These are phyloP conservation scores for Lottia gigantea DNA, from an alignment of 2,888 invertebrate species.

Conservation along the genomic window DNA sequence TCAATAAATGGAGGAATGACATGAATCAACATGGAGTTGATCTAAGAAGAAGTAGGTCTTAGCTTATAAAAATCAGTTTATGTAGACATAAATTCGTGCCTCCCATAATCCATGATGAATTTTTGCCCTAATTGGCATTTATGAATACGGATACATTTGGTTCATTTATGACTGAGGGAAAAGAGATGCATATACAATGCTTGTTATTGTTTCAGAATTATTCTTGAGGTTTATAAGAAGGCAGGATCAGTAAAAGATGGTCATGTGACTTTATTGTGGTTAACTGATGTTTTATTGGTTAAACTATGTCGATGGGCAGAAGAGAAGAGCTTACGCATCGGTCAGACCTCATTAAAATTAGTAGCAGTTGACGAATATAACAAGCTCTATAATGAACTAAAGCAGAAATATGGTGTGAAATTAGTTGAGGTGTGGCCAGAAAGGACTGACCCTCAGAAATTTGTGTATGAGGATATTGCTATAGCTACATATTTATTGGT, in stretches of 20 bases:
- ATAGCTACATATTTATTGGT: slow-evolving; percentile 73
- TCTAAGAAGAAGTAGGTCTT: too few species aligned
- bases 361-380: slow-evolving; percentile 79
- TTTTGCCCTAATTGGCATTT: too few species aligned
- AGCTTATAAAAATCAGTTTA: too few species aligned
- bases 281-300: slow-evolving; percentile 48
- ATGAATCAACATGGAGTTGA: too few species aligned
- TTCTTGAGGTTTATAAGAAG: neutral
- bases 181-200: too few species aligned
- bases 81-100: too few species aligned
- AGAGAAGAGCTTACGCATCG: slow-evolving; percentile 50
- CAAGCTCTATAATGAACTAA: slow-evolving; percentile 78
- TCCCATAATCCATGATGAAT: too few species aligned
- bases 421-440: slow-evolving; percentile 88
- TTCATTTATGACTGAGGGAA: too few species aligned
- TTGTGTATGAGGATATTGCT: slow-evolving; percentile 95
- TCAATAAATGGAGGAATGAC: too few species aligned
- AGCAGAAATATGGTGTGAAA: slow-evolving; percentile 80
- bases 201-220: too few species aligned
- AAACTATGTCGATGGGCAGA: slow-evolving; percentile 61
- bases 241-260: slow-evolving; percentile 11
- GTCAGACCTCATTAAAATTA: slow-evolving; percentile 74
- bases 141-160: too few species aligned
- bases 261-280: slow-evolving; percentile 51
- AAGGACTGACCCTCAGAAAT: slow-evolving; percentile 92